phyloP scores from a whole-genome alignment of 1,140 invertebrate genomes.

The Eumeta japonica region DNA sequence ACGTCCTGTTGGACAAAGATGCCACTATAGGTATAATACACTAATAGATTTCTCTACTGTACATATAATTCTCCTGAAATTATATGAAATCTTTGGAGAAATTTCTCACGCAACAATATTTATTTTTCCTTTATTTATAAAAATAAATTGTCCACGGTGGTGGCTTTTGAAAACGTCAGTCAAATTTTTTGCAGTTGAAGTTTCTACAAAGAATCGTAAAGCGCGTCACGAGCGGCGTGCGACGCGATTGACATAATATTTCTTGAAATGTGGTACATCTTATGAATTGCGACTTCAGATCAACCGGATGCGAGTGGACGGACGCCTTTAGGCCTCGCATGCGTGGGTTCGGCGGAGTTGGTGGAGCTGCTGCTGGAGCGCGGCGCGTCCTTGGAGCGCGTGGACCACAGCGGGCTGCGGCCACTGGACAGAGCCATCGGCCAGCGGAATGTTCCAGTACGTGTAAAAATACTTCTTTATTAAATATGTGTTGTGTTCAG shows the following conservation, averaged over 20 bases:
- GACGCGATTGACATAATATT: too few relatives aligned
- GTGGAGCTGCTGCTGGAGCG: slow-evolving; percentile 81
- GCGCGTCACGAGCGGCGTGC: too few relatives aligned
- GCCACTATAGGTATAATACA: slow-evolving; percentile 68
- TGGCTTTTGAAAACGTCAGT: too few relatives aligned
- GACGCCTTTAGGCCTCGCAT: slow-evolving; percentile 87
- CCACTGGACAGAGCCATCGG: slow-evolving; percentile 91
- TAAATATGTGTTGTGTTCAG: not conserved
- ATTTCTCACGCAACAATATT: too few relatives aligned
- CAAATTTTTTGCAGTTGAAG: too few relatives aligned
- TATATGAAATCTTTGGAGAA: too few relatives aligned
- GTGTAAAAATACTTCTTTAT: slow-evolving; percentile 8
- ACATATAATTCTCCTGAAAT: too few relatives aligned
- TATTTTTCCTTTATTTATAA: not conserved
- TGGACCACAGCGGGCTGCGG: slow-evolving; percentile 91
- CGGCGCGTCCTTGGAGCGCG: slow-evolving; percentile 87
- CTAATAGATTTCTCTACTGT: too few relatives aligned
- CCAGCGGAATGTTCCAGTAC: slow-evolving; percentile 76
- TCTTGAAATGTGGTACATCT: too few relatives aligned
- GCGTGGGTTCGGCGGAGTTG: slow-evolving; percentile 70
- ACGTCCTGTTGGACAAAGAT: slow-evolving; percentile 78
- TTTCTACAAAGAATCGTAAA: too few relatives aligned
- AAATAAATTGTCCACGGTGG: too few relatives aligned
- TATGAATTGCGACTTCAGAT: too few relatives aligned
- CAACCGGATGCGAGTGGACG: slow-evolving; percentile 65